phyloP scores from a whole-genome alignment of 1,140 invertebrate species.

The Drosophila tsacasi region DNA sequence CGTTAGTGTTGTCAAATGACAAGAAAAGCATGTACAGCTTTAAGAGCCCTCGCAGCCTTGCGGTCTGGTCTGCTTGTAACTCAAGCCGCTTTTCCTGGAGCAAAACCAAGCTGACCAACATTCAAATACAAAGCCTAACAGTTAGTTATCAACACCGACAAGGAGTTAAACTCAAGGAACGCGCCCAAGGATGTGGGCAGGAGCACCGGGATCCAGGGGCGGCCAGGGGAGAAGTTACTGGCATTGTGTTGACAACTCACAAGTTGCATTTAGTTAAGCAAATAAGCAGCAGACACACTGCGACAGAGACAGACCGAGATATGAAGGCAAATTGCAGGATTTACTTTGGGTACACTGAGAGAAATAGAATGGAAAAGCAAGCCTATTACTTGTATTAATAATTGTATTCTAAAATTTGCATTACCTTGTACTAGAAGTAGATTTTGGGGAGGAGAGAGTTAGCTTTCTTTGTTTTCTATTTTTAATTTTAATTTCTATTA shows the following conservation, averaged over 20 bases:
- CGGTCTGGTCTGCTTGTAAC: constrained; percentile 1
- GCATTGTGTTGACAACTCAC: constrained; percentile 75
- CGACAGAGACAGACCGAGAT: constrained; percentile 3
- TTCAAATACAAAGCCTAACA: constrained; percentile 45
- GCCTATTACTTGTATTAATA: not conserved
- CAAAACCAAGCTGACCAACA: constrained; percentile 46
- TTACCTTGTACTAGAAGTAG: not conserved
- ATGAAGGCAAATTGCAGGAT: constrained; percentile 63
- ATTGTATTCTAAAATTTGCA: not conserved
- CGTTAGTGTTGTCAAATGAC: constrained; percentile 3
- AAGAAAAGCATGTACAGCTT: not conserved
- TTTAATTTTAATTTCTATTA: not conserved
- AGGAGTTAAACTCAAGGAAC: constrained; percentile 14
- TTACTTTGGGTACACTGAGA: constrained; percentile 26
- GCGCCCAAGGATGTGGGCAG: constrained; percentile 12
- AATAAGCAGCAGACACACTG: constrained; percentile 57
- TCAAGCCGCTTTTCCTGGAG: not conserved
- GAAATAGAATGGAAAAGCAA: not conserved
- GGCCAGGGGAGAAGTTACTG: constrained; percentile 32
- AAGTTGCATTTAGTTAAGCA: constrained; percentile 82
- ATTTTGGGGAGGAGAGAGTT: not conserved
- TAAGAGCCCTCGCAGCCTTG: constrained; percentile 2
- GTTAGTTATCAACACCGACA: constrained; percentile 58
- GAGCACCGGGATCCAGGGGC: not conserved
- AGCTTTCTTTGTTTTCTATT: not conserved